Conservation (phyloP, 1,140 invertebrate genomes). For the Teleogryllus occipitalis region DNA sequence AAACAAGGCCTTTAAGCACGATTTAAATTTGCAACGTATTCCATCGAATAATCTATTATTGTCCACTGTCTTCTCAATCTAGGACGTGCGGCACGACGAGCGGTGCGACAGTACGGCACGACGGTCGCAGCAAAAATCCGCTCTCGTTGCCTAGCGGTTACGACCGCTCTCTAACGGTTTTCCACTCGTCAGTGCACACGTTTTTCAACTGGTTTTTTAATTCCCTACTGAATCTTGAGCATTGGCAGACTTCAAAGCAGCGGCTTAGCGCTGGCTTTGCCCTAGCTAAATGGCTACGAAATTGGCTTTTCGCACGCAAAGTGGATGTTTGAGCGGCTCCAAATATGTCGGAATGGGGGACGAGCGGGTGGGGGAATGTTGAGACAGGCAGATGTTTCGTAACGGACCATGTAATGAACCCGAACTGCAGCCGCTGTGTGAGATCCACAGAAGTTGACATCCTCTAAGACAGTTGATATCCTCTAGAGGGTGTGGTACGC, state of each 20-base stretch:
- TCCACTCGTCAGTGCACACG: background rate
- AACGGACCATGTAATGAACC: background rate
- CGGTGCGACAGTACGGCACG: background rate
- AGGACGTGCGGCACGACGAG: background rate
- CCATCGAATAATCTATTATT: no score
- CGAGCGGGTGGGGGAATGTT: no score
- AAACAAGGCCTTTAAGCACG: no score
- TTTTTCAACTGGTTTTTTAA: background rate
- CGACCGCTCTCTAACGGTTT: background rate
- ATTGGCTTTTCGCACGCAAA: background rate
- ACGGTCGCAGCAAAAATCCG: background rate
- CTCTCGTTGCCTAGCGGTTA: background rate
- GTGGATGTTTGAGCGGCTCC: background rate
- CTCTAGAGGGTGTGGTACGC: no score
- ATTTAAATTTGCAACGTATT: no score
- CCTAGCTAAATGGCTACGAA: background rate
- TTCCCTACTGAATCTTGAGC: background rate
- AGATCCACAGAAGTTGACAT: no score
- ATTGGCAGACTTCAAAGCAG: background rate
- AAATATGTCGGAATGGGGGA: background rate
- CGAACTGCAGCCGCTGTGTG: background rate
- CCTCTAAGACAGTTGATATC: no score
- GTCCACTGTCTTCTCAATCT: background rate
- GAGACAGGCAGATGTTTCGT: background rate
- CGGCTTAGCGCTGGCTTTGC: background rate